A percentile compares a stretch with the other conserved stretches of the same genome.
Evolutionary conservation across 1,140 invertebrate species (phyloP).

Genomic region (Reticulitermes speratus): DNA sequence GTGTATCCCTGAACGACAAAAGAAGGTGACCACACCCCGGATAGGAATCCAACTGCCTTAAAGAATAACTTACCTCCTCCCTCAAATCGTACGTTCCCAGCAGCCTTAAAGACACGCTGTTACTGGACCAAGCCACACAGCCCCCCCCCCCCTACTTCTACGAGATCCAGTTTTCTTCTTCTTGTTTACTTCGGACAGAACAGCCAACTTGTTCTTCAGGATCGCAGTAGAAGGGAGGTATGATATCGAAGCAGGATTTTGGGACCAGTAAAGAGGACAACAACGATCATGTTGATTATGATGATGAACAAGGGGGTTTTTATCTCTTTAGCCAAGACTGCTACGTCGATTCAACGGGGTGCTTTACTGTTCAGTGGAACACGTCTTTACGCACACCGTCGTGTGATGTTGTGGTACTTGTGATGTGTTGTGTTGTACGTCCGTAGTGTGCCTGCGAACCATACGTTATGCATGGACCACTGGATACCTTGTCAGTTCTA

Average conservation of each 20-base stretch:
- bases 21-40: constrained; percentile 1
- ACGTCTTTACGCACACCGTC: not conserved
- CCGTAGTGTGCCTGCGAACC: not conserved
- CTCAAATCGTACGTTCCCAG: not conserved
- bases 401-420: not conserved
- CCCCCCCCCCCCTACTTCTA: not conserved
- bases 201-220: not conserved
- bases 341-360: constrained; percentile 1
- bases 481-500: constrained; percentile 5
- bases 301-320: not conserved
- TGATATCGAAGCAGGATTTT: not conserved
- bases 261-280: not conserved
- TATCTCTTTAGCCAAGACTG: not conserved
- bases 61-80: not conserved
- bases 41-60: constrained; percentile 10
- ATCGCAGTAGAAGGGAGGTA: constrained; percentile 4
- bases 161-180: constrained; percentile 5
- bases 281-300: not conserved
- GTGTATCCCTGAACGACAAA: not conserved
- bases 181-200: not conserved
- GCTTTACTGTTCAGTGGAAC: not conserved
- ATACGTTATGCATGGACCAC: not conserved
- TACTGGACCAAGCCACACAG: not conserved
- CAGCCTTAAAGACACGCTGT: not conserved
- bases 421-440: not conserved